Conservation (phyloP, 2,888 invertebrate genomes). For the Ophioninae sp. region DNA sequence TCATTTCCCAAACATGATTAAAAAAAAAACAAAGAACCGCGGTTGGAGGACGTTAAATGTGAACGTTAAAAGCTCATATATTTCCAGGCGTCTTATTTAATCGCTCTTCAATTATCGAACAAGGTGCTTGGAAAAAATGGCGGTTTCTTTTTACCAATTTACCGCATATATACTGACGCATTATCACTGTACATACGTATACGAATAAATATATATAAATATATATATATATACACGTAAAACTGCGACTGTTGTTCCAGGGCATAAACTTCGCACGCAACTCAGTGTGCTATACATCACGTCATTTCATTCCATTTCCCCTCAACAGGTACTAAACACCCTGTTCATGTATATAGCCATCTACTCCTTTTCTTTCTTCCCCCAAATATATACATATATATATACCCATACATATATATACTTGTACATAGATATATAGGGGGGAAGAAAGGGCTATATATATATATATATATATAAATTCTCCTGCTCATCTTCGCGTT, state of each 20-base stretch:
- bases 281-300: slow-evolving; percentile 20
- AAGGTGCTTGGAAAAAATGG: no score
- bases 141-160: no score
- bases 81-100: no score
- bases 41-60: no score
- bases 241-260: slow-evolving; percentile 24
- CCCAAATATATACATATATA: not conserved
- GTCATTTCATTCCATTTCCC: slow-evolving; percentile 58
- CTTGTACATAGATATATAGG: no score
- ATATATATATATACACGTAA: not conserved
- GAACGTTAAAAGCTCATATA: no score
- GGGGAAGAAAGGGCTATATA: no score
- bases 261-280: slow-evolving; percentile 51
- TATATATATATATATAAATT: slow-evolving; percentile 5
- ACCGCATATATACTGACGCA: not conserved
- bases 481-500: slow-evolving; percentile 7
- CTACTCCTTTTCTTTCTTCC: slow-evolving; percentile 21
- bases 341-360: slow-evolving; percentile 25
- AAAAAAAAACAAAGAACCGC: no score
- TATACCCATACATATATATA: no score
- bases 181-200: not conserved
- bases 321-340: slow-evolving; percentile 62
- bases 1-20: no score
- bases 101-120: no score
- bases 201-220: no score